Base-by-base conservation (phyloP, 2,888 invertebrate genomes). In the Nymphalis c-album region DNA sequence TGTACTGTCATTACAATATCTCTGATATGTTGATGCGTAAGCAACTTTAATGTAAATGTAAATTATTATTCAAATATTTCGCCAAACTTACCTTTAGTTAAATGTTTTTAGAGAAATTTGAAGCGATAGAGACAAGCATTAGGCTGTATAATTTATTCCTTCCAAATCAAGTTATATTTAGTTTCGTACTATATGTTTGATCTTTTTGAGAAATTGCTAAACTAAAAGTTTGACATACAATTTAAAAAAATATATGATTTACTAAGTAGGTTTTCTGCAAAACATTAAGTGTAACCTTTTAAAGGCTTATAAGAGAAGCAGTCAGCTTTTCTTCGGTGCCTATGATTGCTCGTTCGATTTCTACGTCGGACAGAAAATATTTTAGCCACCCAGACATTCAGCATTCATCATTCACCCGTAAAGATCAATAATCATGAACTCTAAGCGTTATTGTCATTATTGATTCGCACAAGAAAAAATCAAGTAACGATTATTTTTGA, bases 1-100 rank as follows among this genome's bases (percentile, higher is more conserved):
- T 85, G 86, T 85, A 80, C 78, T 79, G 77, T 78, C 81, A 82
- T 88, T 86, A 87, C 81, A 85, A 85, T 85, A 82, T 85, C 81
- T 84, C 73, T 85, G 85, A 84, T 84, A 82, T 85, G 85, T 78
- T 83, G 83, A 86, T 83, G 77, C 73, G 68, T 70, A 66, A 68
- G 64, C 65, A 63, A 74, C 68, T 72, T 71, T 64, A 66, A 75
- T 76, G 76, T 73, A 73, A 75, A 77, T 76, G 73, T 71, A 72
- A 73, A 72, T 73, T 69, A 69, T 71, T 59, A 71, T 61, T 62
- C 63, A 72, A 67, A 75, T 69, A 69, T 68, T 40, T 59, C 65
- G 70, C 63, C 58, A 65, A 67, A 71, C 58, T 67, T 69, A 65
- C 60, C 63, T 70, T 63, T 35, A 58, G 63, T 58, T 61, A 63